Conservation (phyloP, 2,113 vertebrate species). For the Lophius piscatorius region DNA sequence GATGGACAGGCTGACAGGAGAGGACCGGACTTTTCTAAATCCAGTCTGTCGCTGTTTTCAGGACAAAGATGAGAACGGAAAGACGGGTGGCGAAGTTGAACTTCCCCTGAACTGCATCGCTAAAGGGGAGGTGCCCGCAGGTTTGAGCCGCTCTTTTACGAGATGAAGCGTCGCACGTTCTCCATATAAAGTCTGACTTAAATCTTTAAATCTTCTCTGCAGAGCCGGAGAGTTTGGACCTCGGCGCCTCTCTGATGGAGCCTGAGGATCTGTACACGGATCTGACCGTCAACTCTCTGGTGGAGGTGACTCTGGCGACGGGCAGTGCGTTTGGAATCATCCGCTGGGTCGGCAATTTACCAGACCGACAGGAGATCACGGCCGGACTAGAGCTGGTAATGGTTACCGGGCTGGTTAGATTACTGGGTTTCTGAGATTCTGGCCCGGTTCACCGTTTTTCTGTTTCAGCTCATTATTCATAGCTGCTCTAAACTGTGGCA, state of each 20-base stretch:
- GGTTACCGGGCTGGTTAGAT: background rate
- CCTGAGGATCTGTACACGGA: background rate
- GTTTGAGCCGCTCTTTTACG: conserved; percentile 19
- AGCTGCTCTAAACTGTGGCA: too few species aligned
- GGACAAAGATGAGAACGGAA: conserved; percentile 77
- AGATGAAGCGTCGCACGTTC: background rate
- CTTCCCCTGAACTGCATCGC: conserved; percentile 75
- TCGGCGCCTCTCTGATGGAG: background rate
- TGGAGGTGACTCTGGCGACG: conserved; percentile 78
- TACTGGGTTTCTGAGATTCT: background rate
- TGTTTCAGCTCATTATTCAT: too few species aligned
- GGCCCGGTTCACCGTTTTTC: background rate
- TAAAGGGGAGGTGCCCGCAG: conserved; percentile 77
- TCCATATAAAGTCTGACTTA: background rate
- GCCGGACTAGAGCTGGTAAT: conserved; percentile 87
- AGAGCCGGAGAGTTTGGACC: conserved; percentile 41
- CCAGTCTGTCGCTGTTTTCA: conserved; percentile 53
- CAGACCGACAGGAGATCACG: conserved; percentile 52
- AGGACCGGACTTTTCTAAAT: too few species aligned
- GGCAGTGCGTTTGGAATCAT: conserved; percentile 80
- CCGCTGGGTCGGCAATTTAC: conserved; percentile 85
- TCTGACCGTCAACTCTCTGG: conserved; percentile 80
- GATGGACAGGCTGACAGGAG: too few species aligned
- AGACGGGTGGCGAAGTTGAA: conserved; percentile 63
- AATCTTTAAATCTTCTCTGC: background rate